These are phyloP conservation scores for Pseudococcus longispinus DNA, from an alignment of 2,888 invertebrate species.

Conservation along the genomic window DNA sequence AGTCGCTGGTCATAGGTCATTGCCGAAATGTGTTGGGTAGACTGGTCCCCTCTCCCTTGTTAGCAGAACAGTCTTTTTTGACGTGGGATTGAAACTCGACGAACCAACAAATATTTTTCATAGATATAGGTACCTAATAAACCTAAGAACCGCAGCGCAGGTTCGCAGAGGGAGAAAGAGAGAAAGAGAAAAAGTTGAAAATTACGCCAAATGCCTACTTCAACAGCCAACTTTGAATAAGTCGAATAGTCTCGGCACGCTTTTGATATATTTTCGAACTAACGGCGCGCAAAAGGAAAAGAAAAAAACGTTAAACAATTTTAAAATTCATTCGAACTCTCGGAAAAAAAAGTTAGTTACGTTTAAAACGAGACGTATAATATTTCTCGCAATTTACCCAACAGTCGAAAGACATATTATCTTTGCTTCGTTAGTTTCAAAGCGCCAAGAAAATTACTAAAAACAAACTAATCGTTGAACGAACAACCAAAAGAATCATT, in stretches of 20 bases:
- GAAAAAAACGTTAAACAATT: conserved; percentile 9
- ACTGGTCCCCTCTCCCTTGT: no score
- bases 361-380: conserved; percentile 41
- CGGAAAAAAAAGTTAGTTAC: neutral
- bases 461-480: conserved; percentile 43
- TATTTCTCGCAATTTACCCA: conserved; percentile 27
- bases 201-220: neutral
- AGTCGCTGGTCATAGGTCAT: no score
- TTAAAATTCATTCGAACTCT: conserved; percentile 23
- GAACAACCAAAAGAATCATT: conserved; percentile 51
- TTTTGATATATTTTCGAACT: neutral
- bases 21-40: no score
- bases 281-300: neutral
- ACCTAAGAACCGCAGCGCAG: neutral
- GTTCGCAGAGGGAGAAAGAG: neutral
- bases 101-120: neutral
- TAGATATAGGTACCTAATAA: neutral
- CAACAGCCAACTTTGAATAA: neutral
- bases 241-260: neutral
- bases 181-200: neutral
- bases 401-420: conserved; percentile 49
- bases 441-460: conserved; percentile 42
- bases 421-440: conserved; percentile 47
- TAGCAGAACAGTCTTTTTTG: neutral
- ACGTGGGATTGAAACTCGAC: neutral